Conservation (phyloP, 2,888 invertebrate genomes). For the Aphrophora alni region DNA sequence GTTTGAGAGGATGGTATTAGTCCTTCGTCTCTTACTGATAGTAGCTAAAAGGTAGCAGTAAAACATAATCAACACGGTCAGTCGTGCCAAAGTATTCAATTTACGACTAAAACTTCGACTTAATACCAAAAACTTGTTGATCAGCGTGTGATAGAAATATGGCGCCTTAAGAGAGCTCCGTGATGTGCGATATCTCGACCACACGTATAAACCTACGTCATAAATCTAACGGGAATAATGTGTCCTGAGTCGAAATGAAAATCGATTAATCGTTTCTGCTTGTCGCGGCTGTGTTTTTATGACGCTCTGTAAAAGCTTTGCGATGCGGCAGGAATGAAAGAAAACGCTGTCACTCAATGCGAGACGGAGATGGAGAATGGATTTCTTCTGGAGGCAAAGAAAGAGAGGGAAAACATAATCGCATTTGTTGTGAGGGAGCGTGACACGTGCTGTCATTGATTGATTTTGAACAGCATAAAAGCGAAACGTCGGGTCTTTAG, state of each 20-base stretch:
- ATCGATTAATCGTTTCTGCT: slow-evolving; percentile 34
- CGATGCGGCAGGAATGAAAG: slow-evolving; percentile 25
- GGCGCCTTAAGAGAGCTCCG: not conserved
- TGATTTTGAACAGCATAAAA: slow-evolving; percentile 4
- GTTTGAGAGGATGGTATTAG: not conserved
- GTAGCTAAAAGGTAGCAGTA: not conserved
- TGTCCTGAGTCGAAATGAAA: slow-evolving; percentile 29
- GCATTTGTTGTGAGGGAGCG: not conserved
- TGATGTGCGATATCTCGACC: not conserved
- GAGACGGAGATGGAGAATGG: not conserved
- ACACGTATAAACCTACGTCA: not conserved
- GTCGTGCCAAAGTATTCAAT: not conserved
- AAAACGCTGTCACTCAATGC: slow-evolving; percentile 28
- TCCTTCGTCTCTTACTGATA: not conserved
- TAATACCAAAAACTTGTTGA: slow-evolving; percentile 2
- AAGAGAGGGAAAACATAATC: not conserved
- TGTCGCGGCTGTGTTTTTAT: slow-evolving; percentile 27
- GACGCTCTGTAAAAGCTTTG: slow-evolving; percentile 25
- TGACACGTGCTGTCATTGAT: slow-evolving; percentile 2
- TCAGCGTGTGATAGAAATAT: not conserved
- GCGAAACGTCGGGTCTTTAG: not conserved
- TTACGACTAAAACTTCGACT: not conserved
- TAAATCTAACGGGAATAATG: slow-evolving; percentile 14
- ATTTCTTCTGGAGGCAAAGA: not conserved
- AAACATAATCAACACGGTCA: not conserved